phyloP scores from a whole-genome alignment of 2,797 vertebrate species.

The Pelodytes ibericus region DNA sequence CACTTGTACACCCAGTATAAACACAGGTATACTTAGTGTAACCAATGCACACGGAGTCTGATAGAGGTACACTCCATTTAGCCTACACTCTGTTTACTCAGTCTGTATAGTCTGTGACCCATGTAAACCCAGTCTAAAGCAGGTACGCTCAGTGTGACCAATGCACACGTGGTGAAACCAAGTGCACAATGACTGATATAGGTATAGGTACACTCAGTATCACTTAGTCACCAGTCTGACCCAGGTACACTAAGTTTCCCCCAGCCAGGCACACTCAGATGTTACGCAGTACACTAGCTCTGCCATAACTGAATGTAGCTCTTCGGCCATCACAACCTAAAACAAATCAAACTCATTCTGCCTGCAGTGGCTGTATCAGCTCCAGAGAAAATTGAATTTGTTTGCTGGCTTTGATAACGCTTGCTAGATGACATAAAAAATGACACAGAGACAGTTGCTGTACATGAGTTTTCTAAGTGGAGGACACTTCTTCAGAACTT shows the following conservation, averaged over 20 bases:
- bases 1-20: not conserved
- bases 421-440: slow-evolving; percentile 40
- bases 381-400: slow-evolving; percentile 36
- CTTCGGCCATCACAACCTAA: not conserved
- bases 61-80: too few species aligned
- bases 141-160: too few species aligned
- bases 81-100: too few species aligned
- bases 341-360: slow-evolving; percentile 30
- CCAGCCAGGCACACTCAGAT: not conserved
- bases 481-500: slow-evolving; percentile 21
- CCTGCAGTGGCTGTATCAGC: slow-evolving; percentile 1
- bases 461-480: not conserved
- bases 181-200: too few species aligned
- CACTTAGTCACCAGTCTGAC: not conserved
- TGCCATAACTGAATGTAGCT: not conserved
- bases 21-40: not conserved
- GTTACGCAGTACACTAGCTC: not conserved
- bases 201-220: too few species aligned
- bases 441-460: slow-evolving; percentile 11
- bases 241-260: not conserved
- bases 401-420: slow-evolving; percentile 31
- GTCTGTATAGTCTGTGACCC: too few species aligned
- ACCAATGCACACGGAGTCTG: not conserved
- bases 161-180: too few species aligned
- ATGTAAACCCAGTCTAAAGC: too few species aligned